A percentile compares a stretch with the other conserved stretches of the same genome.
These are phyloP conservation scores for Thymelicus sylvestris DNA, from an alignment of 2,888 invertebrate species.

Conservation along the genomic window DNA sequence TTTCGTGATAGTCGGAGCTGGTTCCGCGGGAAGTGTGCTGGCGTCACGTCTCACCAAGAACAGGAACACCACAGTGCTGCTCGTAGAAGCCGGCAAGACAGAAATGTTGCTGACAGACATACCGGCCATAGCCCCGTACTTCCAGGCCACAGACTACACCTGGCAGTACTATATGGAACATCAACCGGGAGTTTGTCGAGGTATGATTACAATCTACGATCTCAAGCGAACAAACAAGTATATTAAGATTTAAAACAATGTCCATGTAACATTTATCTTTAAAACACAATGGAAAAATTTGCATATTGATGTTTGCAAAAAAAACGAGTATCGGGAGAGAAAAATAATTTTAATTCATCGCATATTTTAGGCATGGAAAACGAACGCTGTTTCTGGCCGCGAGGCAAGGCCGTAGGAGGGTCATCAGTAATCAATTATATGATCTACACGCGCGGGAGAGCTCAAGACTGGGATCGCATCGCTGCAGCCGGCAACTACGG, in stretches of 20 bases:
- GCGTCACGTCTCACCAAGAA: conserved; percentile 79
- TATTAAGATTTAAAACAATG: too few species aligned
- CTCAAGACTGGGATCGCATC: conserved; percentile 87
- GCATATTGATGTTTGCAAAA: too few species aligned
- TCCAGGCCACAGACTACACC: conserved; percentile 72
- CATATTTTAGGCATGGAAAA: conserved; percentile 67
- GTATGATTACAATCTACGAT: conserved; percentile 45
- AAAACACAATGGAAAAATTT: too few species aligned
- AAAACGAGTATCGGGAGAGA: too few species aligned
- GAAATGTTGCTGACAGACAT: conserved; percentile 74
- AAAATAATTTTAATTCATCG: too few species aligned
- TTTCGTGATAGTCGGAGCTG: conserved; percentile 83
- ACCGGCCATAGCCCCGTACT: conserved; percentile 69
- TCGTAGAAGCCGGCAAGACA: conserved; percentile 79
- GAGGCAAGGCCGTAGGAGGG: conserved; percentile 80
- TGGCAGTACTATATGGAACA: conserved; percentile 85
- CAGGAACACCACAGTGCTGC: conserved; percentile 70
- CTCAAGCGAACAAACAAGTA: too few species aligned
- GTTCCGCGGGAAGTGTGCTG: conserved; percentile 80
- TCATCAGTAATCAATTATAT: conserved; percentile 81
- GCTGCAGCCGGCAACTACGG: conserved; percentile 86
- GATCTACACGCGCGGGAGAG: conserved; percentile 88
- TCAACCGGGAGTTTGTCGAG: conserved; percentile 80
- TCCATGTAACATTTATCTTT: too few species aligned
- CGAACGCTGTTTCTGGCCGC: conserved; percentile 75